A percentile compares a stretch with the other conserved stretches of the same genome.
Conservation (phyloP, 2,797 vertebrate genomes). For the Acrocephalus scirpaceus region DNA sequence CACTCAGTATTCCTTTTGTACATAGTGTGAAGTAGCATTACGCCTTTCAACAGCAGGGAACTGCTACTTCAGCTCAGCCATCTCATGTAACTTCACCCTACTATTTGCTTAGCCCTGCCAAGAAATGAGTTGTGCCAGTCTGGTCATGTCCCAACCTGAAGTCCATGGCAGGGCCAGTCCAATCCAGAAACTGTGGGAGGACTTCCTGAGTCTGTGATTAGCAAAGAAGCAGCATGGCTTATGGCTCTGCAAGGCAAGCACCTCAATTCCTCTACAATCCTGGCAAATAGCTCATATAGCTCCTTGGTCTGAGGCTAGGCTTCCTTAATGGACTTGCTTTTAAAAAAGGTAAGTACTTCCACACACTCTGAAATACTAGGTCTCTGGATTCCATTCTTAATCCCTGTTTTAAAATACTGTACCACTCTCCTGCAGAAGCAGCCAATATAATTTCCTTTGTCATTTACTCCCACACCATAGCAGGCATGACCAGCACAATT, state of each 20-base stretch:
- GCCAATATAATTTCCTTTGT: neutral
- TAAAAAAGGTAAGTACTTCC: neutral
- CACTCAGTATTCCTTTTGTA: too few relatives aligned
- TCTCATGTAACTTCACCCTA: neutral
- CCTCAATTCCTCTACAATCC: neutral
- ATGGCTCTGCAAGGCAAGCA: neutral
- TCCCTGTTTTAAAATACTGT: neutral
- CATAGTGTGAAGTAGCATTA: fast-evolving
- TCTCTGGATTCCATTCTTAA: neutral
- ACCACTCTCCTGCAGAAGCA: neutral
- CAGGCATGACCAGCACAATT: neutral
- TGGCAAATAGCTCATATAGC: neutral
- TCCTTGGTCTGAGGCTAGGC: neutral
- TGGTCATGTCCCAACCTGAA: neutral
- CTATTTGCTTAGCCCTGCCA: neutral
- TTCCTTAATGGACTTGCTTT: neutral
- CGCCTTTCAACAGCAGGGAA: neutral
- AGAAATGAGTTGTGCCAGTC: neutral
- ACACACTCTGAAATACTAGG: neutral
- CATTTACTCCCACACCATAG: neutral
- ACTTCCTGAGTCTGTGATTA: neutral
- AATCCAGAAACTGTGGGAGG: neutral
- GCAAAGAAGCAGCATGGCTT: neutral
- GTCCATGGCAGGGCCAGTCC: neutral
- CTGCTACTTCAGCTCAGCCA: neutral